These are phyloP conservation scores for Teleiodes luculella DNA, from an alignment of 2,888 invertebrate genomes.

Conservation along the genomic window DNA sequence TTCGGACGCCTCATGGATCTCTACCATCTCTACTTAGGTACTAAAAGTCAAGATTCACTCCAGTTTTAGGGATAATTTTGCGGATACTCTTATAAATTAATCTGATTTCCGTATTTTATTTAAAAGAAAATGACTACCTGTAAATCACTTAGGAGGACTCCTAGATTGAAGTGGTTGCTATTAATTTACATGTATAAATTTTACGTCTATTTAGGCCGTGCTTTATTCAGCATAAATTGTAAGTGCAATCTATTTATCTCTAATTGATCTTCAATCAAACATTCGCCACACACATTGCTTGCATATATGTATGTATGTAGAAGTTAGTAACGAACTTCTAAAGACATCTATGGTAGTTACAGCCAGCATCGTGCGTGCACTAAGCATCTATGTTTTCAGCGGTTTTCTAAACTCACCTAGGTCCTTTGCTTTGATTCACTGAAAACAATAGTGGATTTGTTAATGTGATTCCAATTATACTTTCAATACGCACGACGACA, in stretches of 20 bases:
- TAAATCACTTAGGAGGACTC: too few species aligned
- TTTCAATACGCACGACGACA: neutral
- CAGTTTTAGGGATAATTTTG: too few species aligned
- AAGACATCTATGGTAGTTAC: neutral
- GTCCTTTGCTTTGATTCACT: slow-evolving; percentile 73
- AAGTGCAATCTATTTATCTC: neutral
- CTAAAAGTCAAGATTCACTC: neutral
- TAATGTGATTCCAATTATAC: slow-evolving; percentile 23
- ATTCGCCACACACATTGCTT: neutral
- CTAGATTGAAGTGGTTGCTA: neutral
- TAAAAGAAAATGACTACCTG: too few species aligned
- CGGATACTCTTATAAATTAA: too few species aligned
- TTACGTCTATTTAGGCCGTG: neutral
- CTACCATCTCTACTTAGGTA: neutral
- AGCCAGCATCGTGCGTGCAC: slow-evolving; percentile 14
- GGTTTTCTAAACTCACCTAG: slow-evolving; percentile 65
- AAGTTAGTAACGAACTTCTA: neutral
- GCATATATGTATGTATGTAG: too few species aligned
- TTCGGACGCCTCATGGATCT: neutral
- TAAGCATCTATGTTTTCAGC: slow-evolving; percentile 28
- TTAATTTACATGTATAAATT: too few species aligned
- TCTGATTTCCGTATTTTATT: too few species aligned
- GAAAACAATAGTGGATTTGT: slow-evolving; percentile 60
- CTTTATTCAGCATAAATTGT: neutral
- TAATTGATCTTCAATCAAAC: too few species aligned